These are phyloP conservation scores for Acridotheres tristis DNA, from an alignment of 2,797 vertebrate genomes.

Conservation along the genomic window DNA sequence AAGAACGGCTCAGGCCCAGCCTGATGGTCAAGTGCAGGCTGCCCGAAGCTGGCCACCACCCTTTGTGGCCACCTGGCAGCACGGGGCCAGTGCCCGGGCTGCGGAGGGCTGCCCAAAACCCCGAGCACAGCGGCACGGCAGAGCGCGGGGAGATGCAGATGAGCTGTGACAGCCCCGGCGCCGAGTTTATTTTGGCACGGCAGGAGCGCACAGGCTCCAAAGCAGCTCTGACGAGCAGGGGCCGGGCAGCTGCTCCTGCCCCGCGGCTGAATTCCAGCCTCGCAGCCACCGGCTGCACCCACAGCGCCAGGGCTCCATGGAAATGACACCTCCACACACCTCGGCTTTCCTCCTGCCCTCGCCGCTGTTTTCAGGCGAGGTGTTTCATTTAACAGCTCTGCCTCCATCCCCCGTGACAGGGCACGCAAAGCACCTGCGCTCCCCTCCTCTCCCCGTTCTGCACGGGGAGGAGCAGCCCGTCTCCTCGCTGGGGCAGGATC, in stretches of 20 bases:
- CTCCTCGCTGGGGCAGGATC: neutral
- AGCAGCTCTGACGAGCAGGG: neutral
- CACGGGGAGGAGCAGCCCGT: accelerated
- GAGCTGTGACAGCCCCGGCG: neutral
- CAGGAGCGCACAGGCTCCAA: neutral
- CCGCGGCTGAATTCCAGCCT: neutral
- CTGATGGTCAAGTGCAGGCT: accelerated
- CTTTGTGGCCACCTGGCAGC: accelerated
- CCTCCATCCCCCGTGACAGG: accelerated
- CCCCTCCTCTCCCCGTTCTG: neutral
- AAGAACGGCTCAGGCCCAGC: neutral
- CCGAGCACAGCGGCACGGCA: accelerated
- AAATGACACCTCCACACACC: neutral
- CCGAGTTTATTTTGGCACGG: neutral
- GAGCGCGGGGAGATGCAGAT: neutral
- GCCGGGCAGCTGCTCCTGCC: neutral
- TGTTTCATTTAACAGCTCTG: neutral
- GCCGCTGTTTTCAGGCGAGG: accelerated
- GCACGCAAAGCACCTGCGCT: accelerated
- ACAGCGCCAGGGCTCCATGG: accelerated
- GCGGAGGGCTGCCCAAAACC: neutral
- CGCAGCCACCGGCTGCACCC: neutral
- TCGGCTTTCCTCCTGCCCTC: neutral
- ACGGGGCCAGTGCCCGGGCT: accelerated
- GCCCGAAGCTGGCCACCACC: neutral